These are phyloP conservation scores for Crax fasciolata DNA, from an alignment of 2,797 vertebrate species.

Conservation along the genomic window DNA sequence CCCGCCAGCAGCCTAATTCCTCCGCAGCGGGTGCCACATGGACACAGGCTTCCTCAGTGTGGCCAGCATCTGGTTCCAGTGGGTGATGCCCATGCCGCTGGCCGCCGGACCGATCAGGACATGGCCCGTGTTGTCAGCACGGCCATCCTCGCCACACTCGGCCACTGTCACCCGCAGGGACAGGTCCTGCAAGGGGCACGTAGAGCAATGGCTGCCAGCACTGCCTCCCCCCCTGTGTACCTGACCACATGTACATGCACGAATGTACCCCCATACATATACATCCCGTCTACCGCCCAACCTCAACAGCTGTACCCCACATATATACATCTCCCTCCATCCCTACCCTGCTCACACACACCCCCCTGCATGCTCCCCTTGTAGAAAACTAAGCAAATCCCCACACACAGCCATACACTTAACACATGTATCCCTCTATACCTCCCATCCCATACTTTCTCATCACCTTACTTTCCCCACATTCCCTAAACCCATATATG, in stretches of 20 bases:
- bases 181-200: conserved; percentile 86
- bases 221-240: rapidly evolving
- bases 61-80: conserved; percentile 99
- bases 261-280: rapidly evolving
- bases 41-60: conserved; percentile 96
- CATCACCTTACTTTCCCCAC: background rate
- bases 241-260: rapidly evolving
- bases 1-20: conserved; percentile 81
- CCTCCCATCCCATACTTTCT: too few relatives aligned
- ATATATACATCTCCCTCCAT: background rate
- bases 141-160: conserved; percentile 91
- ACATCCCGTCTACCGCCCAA: rapidly evolving
- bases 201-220: rapidly evolving
- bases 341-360: too few relatives aligned
- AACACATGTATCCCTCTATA: rapidly evolving
- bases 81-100: conserved; percentile 95
- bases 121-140: conserved; percentile 93
- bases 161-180: conserved; percentile 96
- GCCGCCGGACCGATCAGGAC: conserved; percentile 95
- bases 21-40: conserved; percentile 96
- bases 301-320: background rate
- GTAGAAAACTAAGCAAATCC: background rate
- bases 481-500: background rate
- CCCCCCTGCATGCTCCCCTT: background rate
- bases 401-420: background rate